Base-by-base conservation (phyloP, 2,888 invertebrate species). In the Eupithecia pulchellata region DNA sequence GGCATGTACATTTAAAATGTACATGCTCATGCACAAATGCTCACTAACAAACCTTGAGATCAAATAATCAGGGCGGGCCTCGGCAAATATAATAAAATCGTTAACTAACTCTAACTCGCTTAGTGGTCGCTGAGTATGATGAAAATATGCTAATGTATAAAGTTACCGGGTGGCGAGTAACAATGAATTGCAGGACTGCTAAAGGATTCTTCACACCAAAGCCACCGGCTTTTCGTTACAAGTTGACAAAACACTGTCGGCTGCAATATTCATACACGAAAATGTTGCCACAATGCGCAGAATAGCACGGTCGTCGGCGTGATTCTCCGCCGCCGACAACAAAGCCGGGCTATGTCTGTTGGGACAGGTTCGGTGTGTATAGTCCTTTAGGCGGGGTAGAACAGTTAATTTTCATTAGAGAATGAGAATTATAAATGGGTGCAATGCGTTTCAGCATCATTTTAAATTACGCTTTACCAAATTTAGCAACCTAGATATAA, bases 131-230 rank as follows among this genome's bases (percentile, higher is more conserved):
- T 78, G 87, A 88, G 88, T 89, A 88, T 89, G 87, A 87, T 84
- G 87, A 89, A 91, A 91, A 89, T 91, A 91, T 91, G 91, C 86
- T 87, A 91, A 91, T 88, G 73, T 66, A 74, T 78, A 75, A 86
- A 89, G 83, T 87, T 87, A 82, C 81, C 78, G 78, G 84, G 84
- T 83, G 82, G 86, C 85, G 85, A 83, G 86, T 86, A 86, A 84
- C 86, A 89, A 88, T 87, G 85, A 89, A 89, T 88, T 87, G 85
- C 80, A 78, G 76, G 79, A 74, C 79, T 75, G 77, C 66, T 57
- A 52, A 52, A 25, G 52, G 25, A 25, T 20, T 25, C 52, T 52
- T 2, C 11, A 20, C 25, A 52, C 52, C 25, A 52, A 52, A 11
- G 4, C 20, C 42, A n/a, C 47, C 4, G 20, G 20, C n/a, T 42